phyloP scores from a whole-genome alignment of 37 sponge, comb jelly and placozoan genomes.

The Cliona cf. orientalis region DNA sequence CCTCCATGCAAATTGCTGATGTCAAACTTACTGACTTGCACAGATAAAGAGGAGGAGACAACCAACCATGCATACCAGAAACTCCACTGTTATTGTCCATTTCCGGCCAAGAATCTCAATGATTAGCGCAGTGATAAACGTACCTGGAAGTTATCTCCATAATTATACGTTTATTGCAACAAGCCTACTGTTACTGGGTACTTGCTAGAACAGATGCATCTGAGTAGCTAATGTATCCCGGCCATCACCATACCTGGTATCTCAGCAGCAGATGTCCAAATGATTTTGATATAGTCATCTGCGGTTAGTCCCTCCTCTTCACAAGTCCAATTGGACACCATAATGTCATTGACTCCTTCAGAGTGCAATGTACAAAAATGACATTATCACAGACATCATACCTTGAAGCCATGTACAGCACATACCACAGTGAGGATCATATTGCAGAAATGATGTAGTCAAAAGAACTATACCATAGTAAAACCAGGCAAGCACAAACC shows the following conservation, averaged over 20 bases:
- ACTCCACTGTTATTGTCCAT: background rate
- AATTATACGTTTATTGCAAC: too few relatives aligned
- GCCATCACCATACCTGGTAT: slow-evolving; percentile 9
- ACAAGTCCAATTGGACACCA: background rate
- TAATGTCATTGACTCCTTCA: background rate
- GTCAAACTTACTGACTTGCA: background rate
- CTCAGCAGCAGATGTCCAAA: background rate
- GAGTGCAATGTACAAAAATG: too few relatives aligned
- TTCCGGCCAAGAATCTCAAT: background rate
- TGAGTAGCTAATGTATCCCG: too few relatives aligned
- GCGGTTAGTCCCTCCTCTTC: background rate
- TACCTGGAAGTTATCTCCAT: background rate
- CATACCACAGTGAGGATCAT: background rate
- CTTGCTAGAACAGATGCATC: too few relatives aligned
- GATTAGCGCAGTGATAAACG: background rate
- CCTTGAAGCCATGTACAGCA: background rate
- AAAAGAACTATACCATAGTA: background rate
- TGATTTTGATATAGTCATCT: background rate
- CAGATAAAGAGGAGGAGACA: background rate
- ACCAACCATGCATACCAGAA: background rate
- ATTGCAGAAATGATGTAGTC: background rate
- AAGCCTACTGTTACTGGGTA: too few relatives aligned
- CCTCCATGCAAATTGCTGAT: too few relatives aligned
- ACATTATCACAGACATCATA: too few relatives aligned
- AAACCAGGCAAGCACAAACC: background rate